A percentile compares a stretch with the other conserved stretches of the same genome.
Conservation (phyloP, 2,797 vertebrate species). For the Danio tinwini region DNA sequence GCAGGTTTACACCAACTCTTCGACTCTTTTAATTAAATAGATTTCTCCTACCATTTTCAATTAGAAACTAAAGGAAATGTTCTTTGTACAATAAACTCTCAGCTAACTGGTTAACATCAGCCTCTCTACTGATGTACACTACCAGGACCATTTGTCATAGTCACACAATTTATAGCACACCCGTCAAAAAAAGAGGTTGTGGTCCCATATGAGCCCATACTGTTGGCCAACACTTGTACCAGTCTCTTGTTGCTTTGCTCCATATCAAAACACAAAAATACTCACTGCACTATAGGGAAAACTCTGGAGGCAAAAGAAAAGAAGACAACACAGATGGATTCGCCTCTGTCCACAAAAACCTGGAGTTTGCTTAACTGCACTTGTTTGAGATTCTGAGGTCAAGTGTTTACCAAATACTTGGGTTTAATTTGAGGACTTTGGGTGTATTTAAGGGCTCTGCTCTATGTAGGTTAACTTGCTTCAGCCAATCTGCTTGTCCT, state of each 20-base stretch:
- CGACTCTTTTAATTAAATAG: neutral
- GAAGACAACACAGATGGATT: neutral
- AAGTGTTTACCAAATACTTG: neutral
- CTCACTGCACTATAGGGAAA: neutral
- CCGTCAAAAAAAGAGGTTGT: constrained; percentile 38
- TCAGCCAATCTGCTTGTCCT: constrained; percentile 74
- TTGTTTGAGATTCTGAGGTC: constrained; percentile 4
- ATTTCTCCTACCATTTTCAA: neutral
- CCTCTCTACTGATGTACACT: constrained; percentile 23
- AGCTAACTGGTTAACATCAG: constrained; percentile 27
- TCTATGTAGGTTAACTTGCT: constrained; percentile 78
- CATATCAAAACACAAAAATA: constrained; percentile 1
- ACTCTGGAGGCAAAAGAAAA: too few species aligned
- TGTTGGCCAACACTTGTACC: neutral
- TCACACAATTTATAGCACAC: constrained; percentile 32
- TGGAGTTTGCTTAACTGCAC: neutral
- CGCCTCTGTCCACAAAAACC: neutral
- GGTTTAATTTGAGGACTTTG: constrained; percentile 24
- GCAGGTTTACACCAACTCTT: neutral
- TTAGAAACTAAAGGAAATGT: constrained; percentile 45
- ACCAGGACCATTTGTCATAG: constrained; percentile 45
- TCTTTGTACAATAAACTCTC: constrained; percentile 23
- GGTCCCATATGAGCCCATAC: constrained; percentile 24
- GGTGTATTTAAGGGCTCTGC: constrained; percentile 42
- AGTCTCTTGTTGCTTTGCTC: neutral